Evolutionary conservation across 2,797 vertebrate species (phyloP), one percentile per base, ranked within the genome.

Genomic region (Limnodromus scolopaceus): DNA sequence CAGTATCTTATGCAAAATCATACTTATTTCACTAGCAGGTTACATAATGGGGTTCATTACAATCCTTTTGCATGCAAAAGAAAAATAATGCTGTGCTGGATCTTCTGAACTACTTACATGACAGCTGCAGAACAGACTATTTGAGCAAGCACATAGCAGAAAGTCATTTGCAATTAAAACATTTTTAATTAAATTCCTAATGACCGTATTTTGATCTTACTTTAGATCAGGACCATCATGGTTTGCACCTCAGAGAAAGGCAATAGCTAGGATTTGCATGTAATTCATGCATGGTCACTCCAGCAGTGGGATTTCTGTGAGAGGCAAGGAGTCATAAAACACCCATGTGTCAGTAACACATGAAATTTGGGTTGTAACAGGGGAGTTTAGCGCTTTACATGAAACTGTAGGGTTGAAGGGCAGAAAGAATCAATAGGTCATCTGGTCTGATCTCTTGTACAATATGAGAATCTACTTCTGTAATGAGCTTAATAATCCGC

Each of bases 31-130:
- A 60, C 60, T 51, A 66, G n/a, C n/a, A 70, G 77, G 34, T 80
- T 96, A 89, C 48, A 71, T 86, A 76, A 84, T 80, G 22, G 79
- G 28, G 17, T 79, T 86, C 70, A 51, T 84, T 70, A 66, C 36
- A 78, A 65, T 1, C 0, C 1, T 70, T 93, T 80, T 78, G 51
- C 32, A 58, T 65, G 68, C 3, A 69, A 53, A 66, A 84, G 30
- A 32, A 41, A 71, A 80, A 34, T 55, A 89, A 65, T 19, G 18
- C 22, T 68, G n/a, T 75, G 25, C 38, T 58, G 72, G 36, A 82
- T 58, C 57, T 57, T 69, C 41, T 87, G n/a, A 84, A 24, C 41
- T 71, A 19, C 28, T 54, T 38, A 51, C 65, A 4, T 63, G 72
- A 53, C 36, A 89, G 32, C 84, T 85, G 48, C 68, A 72, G 64